A percentile compares a stretch with the other conserved stretches of the same genome.
Evolutionary conservation across 2,797 vertebrate species (phyloP).

Genomic region (Ispidina lecontei): DNA sequence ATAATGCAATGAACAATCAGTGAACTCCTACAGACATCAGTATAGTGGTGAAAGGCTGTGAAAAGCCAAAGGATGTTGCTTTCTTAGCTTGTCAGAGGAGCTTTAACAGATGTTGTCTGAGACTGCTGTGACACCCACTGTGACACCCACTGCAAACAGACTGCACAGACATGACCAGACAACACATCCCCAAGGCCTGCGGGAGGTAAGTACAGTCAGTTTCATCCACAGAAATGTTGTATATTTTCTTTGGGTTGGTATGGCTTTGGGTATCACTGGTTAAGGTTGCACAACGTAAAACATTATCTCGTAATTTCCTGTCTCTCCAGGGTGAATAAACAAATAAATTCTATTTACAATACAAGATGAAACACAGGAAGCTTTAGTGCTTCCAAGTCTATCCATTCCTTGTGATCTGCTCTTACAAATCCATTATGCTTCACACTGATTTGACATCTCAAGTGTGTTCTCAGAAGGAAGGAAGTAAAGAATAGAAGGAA

Average conservation of each 20-base stretch:
- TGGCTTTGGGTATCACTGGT: neutral
- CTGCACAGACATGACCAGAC: neutral
- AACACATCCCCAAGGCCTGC: accelerated
- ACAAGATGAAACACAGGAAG: neutral
- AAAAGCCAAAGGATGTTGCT: neutral
- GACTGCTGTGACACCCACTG: neutral
- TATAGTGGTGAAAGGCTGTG: neutral
- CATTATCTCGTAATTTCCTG: neutral
- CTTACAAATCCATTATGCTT: neutral
- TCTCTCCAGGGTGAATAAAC: neutral
- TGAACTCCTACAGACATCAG: neutral
- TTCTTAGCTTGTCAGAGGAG: neutral
- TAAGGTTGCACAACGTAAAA: neutral
- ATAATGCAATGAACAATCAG: neutral
- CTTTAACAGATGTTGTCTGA: neutral
- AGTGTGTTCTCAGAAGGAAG: neutral
- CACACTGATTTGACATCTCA: neutral
- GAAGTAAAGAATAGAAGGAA: neutral
- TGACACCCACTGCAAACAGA: neutral
- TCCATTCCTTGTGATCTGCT: neutral
- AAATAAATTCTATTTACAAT: neutral
- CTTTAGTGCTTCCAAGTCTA: neutral
- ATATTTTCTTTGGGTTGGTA: neutral
- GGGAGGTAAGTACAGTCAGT: neutral
- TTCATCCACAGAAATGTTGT: neutral